phyloP scores from a whole-genome alignment of 2,113 vertebrate genomes.

The Zootoca vivipara region DNA sequence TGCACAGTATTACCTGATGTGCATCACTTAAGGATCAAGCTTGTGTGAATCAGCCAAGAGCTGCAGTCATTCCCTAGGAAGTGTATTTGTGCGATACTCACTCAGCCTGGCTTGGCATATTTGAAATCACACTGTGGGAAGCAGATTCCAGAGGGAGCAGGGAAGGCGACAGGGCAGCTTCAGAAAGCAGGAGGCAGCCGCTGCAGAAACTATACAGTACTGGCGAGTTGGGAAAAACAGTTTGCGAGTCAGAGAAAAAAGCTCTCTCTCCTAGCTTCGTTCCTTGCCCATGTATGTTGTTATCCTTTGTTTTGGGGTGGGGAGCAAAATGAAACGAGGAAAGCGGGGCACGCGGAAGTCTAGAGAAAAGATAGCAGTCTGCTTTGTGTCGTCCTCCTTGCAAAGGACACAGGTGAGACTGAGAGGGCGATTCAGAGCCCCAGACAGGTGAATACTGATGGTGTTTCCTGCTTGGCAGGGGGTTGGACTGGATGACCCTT shows the following conservation, averaged over 20 bases:
- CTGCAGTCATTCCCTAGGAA: neutral
- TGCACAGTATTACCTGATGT: neutral
- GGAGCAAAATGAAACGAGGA: neutral
- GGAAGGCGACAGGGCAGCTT: neutral
- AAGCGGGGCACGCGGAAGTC: neutral
- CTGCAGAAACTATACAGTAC: neutral
- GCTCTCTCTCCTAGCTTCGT: neutral
- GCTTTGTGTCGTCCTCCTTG: neutral
- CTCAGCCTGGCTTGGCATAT: neutral
- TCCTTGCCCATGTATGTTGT: neutral
- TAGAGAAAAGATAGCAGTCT: slow-evolving; percentile 6
- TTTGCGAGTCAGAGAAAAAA: slow-evolving; percentile 4
- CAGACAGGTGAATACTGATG: slow-evolving; percentile 24
- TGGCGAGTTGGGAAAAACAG: neutral
- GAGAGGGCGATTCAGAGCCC: slow-evolving; percentile 17
- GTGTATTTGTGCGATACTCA: neutral
- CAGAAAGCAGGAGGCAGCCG: neutral
- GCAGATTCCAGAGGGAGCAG: neutral
- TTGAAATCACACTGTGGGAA: neutral
- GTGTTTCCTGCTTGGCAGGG: too few species aligned
- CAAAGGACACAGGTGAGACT: slow-evolving; percentile 16
- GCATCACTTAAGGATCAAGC: neutral
- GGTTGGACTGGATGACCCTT: slow-evolving; percentile 20
- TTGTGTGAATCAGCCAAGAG: neutral
- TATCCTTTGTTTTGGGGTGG: neutral